A percentile compares a stretch with the other conserved stretches of the same genome.
phyloP scores from a whole-genome alignment of 2,888 invertebrate genomes.

The Leptinotarsa juncta region DNA sequence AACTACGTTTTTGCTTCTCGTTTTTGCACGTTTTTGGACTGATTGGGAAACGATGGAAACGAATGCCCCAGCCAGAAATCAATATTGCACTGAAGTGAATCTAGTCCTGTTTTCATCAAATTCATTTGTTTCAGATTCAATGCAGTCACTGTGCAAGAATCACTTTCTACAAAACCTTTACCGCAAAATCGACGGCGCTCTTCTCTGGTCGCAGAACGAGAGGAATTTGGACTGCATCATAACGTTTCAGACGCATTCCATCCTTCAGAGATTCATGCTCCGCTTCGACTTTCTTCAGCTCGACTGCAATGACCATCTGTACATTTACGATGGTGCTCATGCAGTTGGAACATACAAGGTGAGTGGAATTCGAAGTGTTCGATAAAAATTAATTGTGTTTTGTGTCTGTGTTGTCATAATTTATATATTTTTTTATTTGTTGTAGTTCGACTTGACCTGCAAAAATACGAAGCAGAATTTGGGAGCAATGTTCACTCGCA shows the following conservation, averaged over 20 bases:
- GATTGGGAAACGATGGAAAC: neutral
- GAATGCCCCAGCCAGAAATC: neutral
- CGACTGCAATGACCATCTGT: constrained; percentile 94
- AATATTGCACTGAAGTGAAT: neutral
- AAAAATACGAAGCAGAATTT: constrained; percentile 90
- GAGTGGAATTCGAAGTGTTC: constrained; percentile 51
- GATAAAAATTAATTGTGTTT: neutral
- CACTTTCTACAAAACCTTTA: constrained; percentile 90
- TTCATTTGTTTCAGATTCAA: constrained; percentile 77
- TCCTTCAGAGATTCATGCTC: constrained; percentile 93
- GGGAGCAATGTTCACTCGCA: constrained; percentile 89
- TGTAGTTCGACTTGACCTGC: constrained; percentile 90
- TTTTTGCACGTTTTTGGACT: neutral
- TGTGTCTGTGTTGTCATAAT: neutral
- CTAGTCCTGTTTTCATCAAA: neutral
- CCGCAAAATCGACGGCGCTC: constrained; percentile 91
- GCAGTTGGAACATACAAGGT: constrained; percentile 91
- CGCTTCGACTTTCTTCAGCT: constrained; percentile 91
- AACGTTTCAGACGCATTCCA: constrained; percentile 95
- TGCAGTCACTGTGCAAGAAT: constrained; percentile 90
- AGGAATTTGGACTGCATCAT: constrained; percentile 91
- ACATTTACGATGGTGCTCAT: constrained; percentile 93
- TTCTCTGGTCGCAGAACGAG: constrained; percentile 90
- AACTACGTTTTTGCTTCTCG: no score
- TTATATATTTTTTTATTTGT: constrained; percentile 18